Base-by-base conservation (phyloP, 64 coral and sea anemone genomes). In the Anthopleura sola region DNA sequence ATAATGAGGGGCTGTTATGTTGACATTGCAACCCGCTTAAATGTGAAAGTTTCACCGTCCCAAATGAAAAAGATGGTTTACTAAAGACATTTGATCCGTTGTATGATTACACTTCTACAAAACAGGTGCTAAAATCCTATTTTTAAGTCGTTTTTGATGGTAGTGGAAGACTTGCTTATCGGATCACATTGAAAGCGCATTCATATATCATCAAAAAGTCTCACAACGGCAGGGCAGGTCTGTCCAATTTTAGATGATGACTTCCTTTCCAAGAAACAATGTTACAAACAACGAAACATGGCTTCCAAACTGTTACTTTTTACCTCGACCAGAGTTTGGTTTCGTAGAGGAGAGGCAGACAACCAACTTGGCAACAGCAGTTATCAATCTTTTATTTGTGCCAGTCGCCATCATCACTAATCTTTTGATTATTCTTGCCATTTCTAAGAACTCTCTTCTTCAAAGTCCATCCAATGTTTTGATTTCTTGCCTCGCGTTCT, bases 401-500 rank as follows among this genome's bases (percentile, higher is more conserved):
- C 90, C 94, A 16, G 88, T 97, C 17, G 94, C 90, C 19, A 81
- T 97, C 20, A 44, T 90, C 20, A 84, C 90, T 5, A 97, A 97
- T 53, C 58, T 84, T 7, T 44, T 93, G 19, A 86, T 97, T 16
- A 86, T 97, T 19, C 50, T 83, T 18, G 87, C 82, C 15, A 84
- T 97, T 62, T 81, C 75, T 18, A 82, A 83, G 32, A 88, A 87
- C n/a, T 2, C 7, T 16, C 38, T 64, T 1, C 94, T 92, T 47
- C 87, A 86, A 20, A 90, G 76, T 24, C 94, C 94, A 34, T 86
- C 90, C 12, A 97, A 97, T 53, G 83, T 97, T 68, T 86, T 93
- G 29, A 31, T 97, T 24, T 91, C 88, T 6, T 89, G 90, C 64
- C 57, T 93, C 38, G 90, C 94, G 2, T 92, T 86, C 6, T 97